A percentile compares a stretch with the other conserved stretches of the same genome.
Conservation (phyloP, 2,797 vertebrate species). For the Synanceia verrucosa region DNA sequence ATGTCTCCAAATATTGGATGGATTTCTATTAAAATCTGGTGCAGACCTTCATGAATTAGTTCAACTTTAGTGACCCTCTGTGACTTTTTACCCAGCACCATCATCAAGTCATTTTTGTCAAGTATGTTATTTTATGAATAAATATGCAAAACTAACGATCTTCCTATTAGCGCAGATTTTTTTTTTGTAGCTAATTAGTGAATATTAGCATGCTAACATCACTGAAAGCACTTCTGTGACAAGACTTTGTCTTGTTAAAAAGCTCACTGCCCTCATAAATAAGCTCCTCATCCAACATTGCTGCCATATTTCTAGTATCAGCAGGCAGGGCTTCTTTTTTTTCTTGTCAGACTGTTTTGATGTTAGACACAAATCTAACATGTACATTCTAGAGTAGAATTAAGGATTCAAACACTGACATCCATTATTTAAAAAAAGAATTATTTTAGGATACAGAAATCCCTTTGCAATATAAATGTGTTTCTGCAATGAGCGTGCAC, state of each 20-base stretch:
- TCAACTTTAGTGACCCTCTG: background rate
- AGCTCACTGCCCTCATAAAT: constrained; percentile 11
- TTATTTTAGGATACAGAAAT: constrained; percentile 21
- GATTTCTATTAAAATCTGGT: background rate
- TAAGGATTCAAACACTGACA: constrained; percentile 13
- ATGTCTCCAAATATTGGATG: background rate
- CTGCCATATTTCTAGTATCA: constrained; percentile 2
- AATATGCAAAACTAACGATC: background rate
- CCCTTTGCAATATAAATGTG: constrained; percentile 5
- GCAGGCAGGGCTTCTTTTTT: background rate
- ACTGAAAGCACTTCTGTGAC: background rate
- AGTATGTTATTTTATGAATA: background rate
- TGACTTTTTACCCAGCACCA: background rate
- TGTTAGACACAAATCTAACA: constrained; percentile 2
- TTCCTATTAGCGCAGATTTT: background rate
- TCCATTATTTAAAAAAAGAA: constrained; percentile 9
- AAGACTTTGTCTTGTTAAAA: constrained; percentile 2
- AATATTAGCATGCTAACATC: background rate
- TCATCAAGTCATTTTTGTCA: background rate
- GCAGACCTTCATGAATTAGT: background rate
- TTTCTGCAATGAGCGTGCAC: background rate
- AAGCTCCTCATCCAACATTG: constrained; percentile 2
- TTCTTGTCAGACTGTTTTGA: background rate
- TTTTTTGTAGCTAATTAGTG: background rate
- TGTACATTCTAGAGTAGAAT: background rate